A percentile compares a stretch with the other conserved stretches of the same genome.
Conservation (phyloP, 2,113 vertebrate species). For the Cebidichthys violaceus region DNA sequence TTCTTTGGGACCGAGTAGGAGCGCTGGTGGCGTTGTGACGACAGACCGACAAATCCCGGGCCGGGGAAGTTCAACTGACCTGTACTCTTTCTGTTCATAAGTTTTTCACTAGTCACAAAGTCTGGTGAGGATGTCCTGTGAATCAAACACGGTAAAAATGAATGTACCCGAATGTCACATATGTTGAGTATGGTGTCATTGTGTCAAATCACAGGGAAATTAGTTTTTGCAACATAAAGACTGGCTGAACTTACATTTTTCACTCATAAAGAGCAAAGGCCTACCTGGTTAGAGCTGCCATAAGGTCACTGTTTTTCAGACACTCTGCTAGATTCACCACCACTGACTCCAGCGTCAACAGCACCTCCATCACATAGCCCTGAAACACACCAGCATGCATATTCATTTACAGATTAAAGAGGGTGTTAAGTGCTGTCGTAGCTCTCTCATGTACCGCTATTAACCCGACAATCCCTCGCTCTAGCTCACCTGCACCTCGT, state of each 20-base stretch:
- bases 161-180: not conserved
- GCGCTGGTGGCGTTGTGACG: slow-evolving; percentile 94
- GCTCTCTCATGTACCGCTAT: not conserved
- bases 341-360: slow-evolving; percentile 95
- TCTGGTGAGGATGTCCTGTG: slow-evolving; percentile 94
- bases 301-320: slow-evolving; percentile 95
- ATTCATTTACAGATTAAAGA: not conserved
- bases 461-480: not conserved
- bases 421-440: not conserved
- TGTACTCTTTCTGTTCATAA: slow-evolving; percentile 95
- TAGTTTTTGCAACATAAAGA: not conserved
- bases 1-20: slow-evolving; percentile 99
- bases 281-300: slow-evolving; percentile 94
- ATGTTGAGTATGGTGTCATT: not conserved
- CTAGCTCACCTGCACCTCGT: slow-evolving; percentile 94
- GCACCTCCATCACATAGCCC: slow-evolving; percentile 98
- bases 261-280: not conserved
- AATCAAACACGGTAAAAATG: not conserved
- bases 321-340: slow-evolving; percentile 98
- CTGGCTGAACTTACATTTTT: not conserved
- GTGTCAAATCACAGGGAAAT: not conserved
- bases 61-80: slow-evolving; percentile 93
- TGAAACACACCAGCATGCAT: slow-evolving; percentile 59
- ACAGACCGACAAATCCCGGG: slow-evolving; percentile 85
- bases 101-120: slow-evolving; percentile 90